Base-by-base conservation (phyloP, 2,113 vertebrate species). In the Colossoma macropomum region DNA sequence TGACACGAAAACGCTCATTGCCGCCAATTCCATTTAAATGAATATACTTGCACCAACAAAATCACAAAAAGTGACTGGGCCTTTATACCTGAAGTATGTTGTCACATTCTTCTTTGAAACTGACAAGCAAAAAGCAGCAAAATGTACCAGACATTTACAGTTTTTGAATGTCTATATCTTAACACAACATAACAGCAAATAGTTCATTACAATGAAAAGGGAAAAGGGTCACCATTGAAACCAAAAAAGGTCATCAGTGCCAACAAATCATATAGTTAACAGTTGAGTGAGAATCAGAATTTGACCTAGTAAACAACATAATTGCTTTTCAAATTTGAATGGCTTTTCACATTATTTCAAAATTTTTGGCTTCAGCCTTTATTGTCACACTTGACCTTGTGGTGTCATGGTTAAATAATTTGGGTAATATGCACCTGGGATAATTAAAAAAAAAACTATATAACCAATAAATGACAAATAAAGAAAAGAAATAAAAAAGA, bases 241-340 rank as follows among this genome's bases (percentile, higher is more conserved):
- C 72, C 30, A 59, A 79, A 73, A 10, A 77, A 73, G 63, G 68
- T 80, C 75, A 86, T 82, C n/a, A 41, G 72, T 19, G 59, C 13
- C 27, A 25, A 9, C 56, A 28, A 75, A 56, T 60, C 62, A 62
- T 52, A 76, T 4, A 75, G 12, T 45, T 34, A 54, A 72, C 56
- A 63, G 56, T 32, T 77, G 27, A 77, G 50, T 50, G 2, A n/a
- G 16, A 77, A 15, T 34, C 7, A n/a, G 9, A 54, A 50, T 25
- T 16, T 9, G 48, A 1, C 48, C 10, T 45, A 52, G 48, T 50
- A 50, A 1, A 50, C 1, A 7, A 50, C 9, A 50, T 2, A 15
- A 50, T 38, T 50, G 48, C 48, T 38, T 38, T 38, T 38, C 34
- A 38, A 38, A 38, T 38, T 38, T 38, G 3, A 54, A 21, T 17